Conservation (phyloP, 2,888 invertebrate genomes). For the Chrysolina oricalcia region DNA sequence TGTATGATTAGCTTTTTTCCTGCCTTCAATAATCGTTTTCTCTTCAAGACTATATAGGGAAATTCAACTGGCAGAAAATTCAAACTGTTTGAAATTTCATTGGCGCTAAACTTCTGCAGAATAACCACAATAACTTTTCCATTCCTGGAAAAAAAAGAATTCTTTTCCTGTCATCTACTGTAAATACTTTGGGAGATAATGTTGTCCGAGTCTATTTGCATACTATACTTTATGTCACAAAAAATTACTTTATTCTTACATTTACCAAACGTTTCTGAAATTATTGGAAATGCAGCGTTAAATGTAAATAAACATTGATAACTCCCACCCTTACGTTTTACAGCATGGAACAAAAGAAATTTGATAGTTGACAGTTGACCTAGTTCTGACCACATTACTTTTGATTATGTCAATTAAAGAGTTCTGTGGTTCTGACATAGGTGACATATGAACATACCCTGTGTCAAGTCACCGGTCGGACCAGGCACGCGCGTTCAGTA, state of each 20-base stretch:
- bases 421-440: too few relatives aligned
- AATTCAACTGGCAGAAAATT: constrained; percentile 19
- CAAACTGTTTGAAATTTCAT: constrained; percentile 9
- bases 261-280: too few relatives aligned
- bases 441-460: too few relatives aligned
- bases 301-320: too few relatives aligned
- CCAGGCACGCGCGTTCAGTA: too few relatives aligned
- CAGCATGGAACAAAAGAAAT: too few relatives aligned
- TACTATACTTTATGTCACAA: background rate
- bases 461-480: too few relatives aligned
- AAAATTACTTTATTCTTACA: background rate
- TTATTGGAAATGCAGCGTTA: too few relatives aligned
- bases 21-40: constrained; percentile 20
- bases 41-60: constrained; percentile 28
- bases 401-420: too few relatives aligned
- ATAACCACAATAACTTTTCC: constrained; percentile 40
- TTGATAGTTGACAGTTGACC: too few relatives aligned
- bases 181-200: background rate
- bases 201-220: background rate
- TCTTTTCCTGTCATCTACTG: constrained; percentile 44
- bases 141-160: constrained; percentile 30
- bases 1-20: constrained; percentile 11
- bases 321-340: too few relatives aligned
- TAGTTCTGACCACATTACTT: too few relatives aligned
- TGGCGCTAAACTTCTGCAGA: constrained; percentile 34